Conservation (phyloP, 2,113 vertebrate species). For the Hippocampus mohnikei region DNA sequence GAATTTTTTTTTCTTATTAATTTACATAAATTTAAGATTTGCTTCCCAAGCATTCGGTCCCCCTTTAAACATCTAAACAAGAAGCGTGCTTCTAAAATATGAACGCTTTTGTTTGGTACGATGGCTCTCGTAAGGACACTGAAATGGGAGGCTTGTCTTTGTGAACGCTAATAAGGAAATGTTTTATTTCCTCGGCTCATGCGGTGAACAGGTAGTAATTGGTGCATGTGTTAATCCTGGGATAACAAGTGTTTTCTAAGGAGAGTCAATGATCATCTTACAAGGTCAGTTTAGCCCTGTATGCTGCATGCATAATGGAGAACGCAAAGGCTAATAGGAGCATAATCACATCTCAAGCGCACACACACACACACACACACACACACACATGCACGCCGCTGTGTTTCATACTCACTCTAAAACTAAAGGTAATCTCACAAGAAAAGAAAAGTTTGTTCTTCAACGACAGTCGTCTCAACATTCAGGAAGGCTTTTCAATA, state of each 20-base stretch:
- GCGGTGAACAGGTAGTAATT: constrained; percentile 60
- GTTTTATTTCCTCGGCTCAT: constrained; percentile 44
- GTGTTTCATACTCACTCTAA: constrained; percentile 19
- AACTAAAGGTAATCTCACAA: constrained; percentile 28
- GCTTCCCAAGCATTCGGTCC: neutral
- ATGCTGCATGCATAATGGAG: constrained; percentile 61
- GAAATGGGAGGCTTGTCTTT: constrained; percentile 10
- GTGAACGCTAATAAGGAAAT: constrained; percentile 35
- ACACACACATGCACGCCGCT: constrained; percentile 13
- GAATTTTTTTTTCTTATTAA: too few relatives aligned
- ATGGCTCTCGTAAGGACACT: neutral
- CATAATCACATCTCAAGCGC: constrained; percentile 57
- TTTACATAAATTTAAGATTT: neutral
- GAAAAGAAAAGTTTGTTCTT: constrained; percentile 34
- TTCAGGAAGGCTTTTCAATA: constrained; percentile 27
- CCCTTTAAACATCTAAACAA: neutral
- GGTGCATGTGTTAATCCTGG: constrained; percentile 67
- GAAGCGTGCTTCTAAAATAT: neutral
- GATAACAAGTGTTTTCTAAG: constrained; percentile 71
- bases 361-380: constrained; percentile 26
- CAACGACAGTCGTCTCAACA: constrained; percentile 22
- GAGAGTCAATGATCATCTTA: constrained; percentile 69
- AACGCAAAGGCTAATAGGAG: constrained; percentile 61
- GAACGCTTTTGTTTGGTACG: neutral
- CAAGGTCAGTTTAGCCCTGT: constrained; percentile 67